Base-by-base conservation (phyloP, 2,113 vertebrate genomes). In the Platysternon megacephalum region DNA sequence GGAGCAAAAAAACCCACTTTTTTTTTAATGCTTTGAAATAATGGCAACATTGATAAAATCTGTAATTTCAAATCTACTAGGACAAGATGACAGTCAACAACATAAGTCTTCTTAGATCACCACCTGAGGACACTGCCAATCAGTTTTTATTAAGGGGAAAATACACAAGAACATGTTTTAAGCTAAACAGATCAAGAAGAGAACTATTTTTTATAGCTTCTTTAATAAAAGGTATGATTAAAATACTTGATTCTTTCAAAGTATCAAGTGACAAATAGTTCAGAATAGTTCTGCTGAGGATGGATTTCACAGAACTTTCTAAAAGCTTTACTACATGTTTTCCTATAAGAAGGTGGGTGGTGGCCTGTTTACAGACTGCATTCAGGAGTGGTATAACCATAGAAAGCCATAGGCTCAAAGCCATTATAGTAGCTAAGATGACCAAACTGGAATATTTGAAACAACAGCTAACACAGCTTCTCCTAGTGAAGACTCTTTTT, bases 371-470 rank as follows among this genome's bases (percentile, higher is more conserved):
- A 61, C 88, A 86, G 55, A 28, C 17, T 84, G 29, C 86, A 94
- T 93, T 95, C 74, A 95, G 91, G 61, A 91, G 80, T 80, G 35
- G 42, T 92, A 35, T 61, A 88, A 92, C 46, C 44, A 44, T 86
- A 87, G 84, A 56, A 56, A 74, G 39, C 39, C 46, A 53, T 49
- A 84, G 7, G 35, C 32, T 79, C 78, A 49, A n/a, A 11, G 49
- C 65, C 65, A 68, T 39, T 68, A 21, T 68, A 14, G 6, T 35
- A n/a, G 61, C 52, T 79, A 49, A 88, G 52, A 85, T 81, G 52
- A 74, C 80, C 51, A 49, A 65, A 44, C 5, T 44, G 44, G 26
- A 46, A 46, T 78, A 28, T 78, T 8, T 46, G 42, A 78, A 28
- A 26, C 42, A 26, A 89, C 91, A 79, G 72, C 3, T 13, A 58